phyloP scores from a whole-genome alignment of 2,888 invertebrate genomes.

The Neria commutata region DNA sequence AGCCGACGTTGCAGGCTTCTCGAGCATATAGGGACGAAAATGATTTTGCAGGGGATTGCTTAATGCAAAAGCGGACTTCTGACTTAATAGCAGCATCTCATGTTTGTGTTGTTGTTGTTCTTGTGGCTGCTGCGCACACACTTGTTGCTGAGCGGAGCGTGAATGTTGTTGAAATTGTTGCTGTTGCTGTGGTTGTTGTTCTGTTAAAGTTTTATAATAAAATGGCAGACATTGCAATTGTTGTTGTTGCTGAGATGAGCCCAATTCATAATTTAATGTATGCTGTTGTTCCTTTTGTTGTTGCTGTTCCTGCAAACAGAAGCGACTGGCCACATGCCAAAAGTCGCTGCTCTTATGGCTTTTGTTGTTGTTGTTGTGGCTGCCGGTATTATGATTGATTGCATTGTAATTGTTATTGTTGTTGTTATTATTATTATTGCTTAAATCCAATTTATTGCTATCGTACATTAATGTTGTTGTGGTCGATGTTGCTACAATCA shows the following conservation, averaged over 20 bases:
- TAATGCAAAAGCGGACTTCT: no score
- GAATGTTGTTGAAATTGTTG: no score
- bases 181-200: not conserved
- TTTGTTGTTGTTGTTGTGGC: constrained; percentile 13
- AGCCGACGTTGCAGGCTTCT: no score
- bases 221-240: constrained; percentile 6
- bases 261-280: constrained; percentile 21
- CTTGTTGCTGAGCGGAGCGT: no score
- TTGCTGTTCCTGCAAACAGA: constrained; percentile 22
- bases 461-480: not conserved
- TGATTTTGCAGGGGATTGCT: no score
- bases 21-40: no score
- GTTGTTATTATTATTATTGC: constrained; percentile 15
- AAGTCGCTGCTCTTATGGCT: constrained; percentile 16
- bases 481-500: not conserved
- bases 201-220: no score
- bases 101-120: no score
- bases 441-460: constrained; percentile 13
- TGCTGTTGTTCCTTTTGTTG: constrained; percentile 17
- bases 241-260: constrained; percentile 13
- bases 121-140: no score
- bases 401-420: constrained; percentile 13
- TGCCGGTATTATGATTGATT: constrained; percentile 8
- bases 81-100: no score
- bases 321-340: constrained; percentile 3